Percentiles rank a stretch among this genome's conserved stretches.
phyloP scores from a whole-genome alignment of 2,888 invertebrate species.

The Drosophila meridionalis region DNA sequence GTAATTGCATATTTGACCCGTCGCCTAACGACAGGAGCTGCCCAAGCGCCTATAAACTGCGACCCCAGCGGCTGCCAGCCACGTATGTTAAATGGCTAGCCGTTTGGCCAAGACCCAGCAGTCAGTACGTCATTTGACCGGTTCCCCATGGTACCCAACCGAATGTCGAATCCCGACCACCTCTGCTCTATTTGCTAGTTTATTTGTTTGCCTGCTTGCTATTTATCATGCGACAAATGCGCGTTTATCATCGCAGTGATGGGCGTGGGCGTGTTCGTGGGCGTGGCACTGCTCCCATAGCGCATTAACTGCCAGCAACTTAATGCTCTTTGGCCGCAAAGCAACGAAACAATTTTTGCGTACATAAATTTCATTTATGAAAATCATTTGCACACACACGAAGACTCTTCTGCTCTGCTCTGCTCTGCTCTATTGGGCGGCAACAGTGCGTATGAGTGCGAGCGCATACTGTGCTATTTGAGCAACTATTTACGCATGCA shows the following conservation, averaged over 20 bases:
- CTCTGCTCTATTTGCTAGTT: slow-evolving; percentile 41
- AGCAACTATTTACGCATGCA: slow-evolving; percentile 47
- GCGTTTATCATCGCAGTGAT: slow-evolving; percentile 69
- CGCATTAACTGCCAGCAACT: slow-evolving; percentile 57
- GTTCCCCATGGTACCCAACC: slow-evolving; percentile 31
- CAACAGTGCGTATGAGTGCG: slow-evolving; percentile 65
- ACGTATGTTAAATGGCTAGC: slow-evolving; percentile 19
- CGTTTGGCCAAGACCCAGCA: slow-evolving; percentile 8
- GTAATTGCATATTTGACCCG: slow-evolving; percentile 69
- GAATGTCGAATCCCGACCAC: slow-evolving; percentile 6
- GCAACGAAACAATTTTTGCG: slow-evolving; percentile 67
- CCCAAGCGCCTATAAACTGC: slow-evolving; percentile 34
- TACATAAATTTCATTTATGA: slow-evolving; percentile 75
- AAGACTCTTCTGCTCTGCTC: neutral
- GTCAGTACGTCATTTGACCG: slow-evolving; percentile 24
- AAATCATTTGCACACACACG: slow-evolving; percentile 66
- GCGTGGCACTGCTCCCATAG: slow-evolving; percentile 51
- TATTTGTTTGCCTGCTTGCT: slow-evolving; percentile 62
- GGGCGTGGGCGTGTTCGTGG: slow-evolving; percentile 43
- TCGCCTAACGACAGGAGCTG: slow-evolving; percentile 43
- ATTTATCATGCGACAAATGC: slow-evolving; percentile 80
- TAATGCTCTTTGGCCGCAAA: slow-evolving; percentile 56
- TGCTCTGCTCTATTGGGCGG: slow-evolving; percentile 25
- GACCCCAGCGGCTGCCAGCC: slow-evolving; percentile 23
- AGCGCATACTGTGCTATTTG: slow-evolving; percentile 20